Base-by-base conservation (phyloP, 2,797 vertebrate genomes). In the Agapornis canus region DNA sequence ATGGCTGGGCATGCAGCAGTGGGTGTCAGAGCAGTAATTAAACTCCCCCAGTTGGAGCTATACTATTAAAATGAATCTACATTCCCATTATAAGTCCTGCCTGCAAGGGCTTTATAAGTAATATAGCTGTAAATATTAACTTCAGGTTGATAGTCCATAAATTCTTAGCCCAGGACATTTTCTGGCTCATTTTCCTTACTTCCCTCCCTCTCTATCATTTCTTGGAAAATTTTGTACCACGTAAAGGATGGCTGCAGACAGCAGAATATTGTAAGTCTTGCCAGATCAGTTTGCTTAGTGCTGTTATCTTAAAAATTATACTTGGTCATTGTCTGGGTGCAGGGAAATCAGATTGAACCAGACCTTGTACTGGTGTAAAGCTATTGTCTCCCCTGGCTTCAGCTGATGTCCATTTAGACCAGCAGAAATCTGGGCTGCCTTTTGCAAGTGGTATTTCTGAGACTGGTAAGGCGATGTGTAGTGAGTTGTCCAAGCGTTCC, bases 1-100 rank as follows among this genome's bases (percentile, higher is more conserved):
- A 76, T 48, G 85, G 95, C 91, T 96, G 92, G 92, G 91, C 89
- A 57, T 42, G 70, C 89, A 93, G 94, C 82, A 81, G 22, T 51
- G 66, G 49, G 82, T 92, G 95, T 78, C 77, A 81, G 25, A 94
- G 76, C 69, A 71, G 65, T 83, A 92, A 96, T 93, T 93, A 95
- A 88, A 92, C 84, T 83, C 66, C 87, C 40, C 61, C 59, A 86
- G 5, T 6, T 82, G 59, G 47, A 95, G 77, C 54, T 86, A 3
- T 25, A 86, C 51, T 52, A 19, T 87, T 84, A 89, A 63, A 59
- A 86, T 68, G 78, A 92, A 83, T 85, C 86, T 92, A 64, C 81
- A 59, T 85, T 82, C 47, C 90, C 31, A 19, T 87, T 86, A 63
- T 32, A 90, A 86, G 79, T 57, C 82, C 80, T 94, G 76, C 73